Evolutionary conservation across 2,797 vertebrate species (phyloP).

Genomic region (Anisognathus igniventris): DNA sequence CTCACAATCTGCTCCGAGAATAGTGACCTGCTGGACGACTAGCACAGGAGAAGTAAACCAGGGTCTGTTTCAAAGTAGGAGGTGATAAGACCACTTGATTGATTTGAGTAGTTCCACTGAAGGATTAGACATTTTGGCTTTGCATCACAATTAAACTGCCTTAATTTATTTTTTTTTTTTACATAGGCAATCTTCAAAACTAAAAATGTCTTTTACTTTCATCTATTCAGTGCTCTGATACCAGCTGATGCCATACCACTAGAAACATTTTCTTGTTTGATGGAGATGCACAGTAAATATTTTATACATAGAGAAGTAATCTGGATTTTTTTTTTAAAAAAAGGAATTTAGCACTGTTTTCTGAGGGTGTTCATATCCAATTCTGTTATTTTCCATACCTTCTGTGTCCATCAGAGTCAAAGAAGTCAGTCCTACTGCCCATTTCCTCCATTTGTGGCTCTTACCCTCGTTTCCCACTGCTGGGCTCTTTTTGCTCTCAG

Average conservation of each 20-base stretch:
- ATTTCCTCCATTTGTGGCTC: not conserved
- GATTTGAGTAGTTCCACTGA: not conserved
- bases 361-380: not conserved
- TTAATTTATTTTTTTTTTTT: not conserved
- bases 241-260: not conserved
- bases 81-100: not conserved
- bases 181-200: not conserved
- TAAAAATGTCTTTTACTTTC: not conserved
- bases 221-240: not conserved
- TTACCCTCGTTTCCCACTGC: rapidly evolving
- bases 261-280: not conserved
- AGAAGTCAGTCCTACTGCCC: not conserved
- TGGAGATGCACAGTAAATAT: not conserved
- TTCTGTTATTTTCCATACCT: not conserved
- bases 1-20: not conserved
- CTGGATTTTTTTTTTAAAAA: not conserved
- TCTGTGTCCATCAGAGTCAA: not conserved
- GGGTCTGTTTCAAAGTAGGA: not conserved
- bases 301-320: not conserved
- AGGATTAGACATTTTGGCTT: not conserved
- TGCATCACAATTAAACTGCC: not conserved
- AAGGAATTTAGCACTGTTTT: not conserved
- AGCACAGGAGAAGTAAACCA: not conserved
- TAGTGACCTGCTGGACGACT: not conserved
- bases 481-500: not conserved